Base-by-base conservation (phyloP, 2,797 vertebrate genomes). In the Carcharodon carcharias region DNA sequence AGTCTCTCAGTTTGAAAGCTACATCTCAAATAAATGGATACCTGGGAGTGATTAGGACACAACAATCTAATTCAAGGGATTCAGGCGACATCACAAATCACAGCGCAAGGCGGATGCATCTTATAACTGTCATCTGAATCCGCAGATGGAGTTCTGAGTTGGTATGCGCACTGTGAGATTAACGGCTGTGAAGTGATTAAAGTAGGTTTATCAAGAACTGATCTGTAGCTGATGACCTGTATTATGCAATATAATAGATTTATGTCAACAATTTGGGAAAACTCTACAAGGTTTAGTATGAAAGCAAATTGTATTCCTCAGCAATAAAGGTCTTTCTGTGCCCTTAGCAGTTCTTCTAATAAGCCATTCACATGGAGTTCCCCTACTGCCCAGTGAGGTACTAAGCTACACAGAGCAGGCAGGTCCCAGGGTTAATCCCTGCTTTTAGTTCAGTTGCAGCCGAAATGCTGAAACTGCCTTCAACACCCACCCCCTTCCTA, bases 1-100 rank as follows among this genome's bases (percentile, higher is more conserved):
- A 63, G 61, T n/a, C 56, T n/a, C 58, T 92, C 58, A 67, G 45
- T 45, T 23, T 45, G 91, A 45, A 45, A 45, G 91, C 63, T 26
- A 67, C 21, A 26, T 93, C 12, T 93, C n/a, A 21, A 93, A 45
- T 40, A 93, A 65, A 45, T 45, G n/a, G 91, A 93, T 65, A 93
- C 61, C 91, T 65, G 91, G 91, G 16, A 67, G 35, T 93, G 91
- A 93, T 67, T 93, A 40, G 21, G 61, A 40, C 61, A 14, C 61
- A 9, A 67, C 88, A 61, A 93, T 93, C 91, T 93, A 93, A 93
- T 93, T 93, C 21, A 40, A 40, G 91, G 61, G 91, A 67, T 65
- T 93, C 91, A 26, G 91, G 8, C 61, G 6, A 67, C 35, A 67
- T n/a, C 63, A 93, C 18, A 93, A 93, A 93, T 93, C 35, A 65